A percentile compares a stretch with the other conserved stretches of the same genome.
Evolutionary conservation across 2,113 vertebrate genomes (phyloP).

Genomic region (Melanerpes formicivorus): DNA sequence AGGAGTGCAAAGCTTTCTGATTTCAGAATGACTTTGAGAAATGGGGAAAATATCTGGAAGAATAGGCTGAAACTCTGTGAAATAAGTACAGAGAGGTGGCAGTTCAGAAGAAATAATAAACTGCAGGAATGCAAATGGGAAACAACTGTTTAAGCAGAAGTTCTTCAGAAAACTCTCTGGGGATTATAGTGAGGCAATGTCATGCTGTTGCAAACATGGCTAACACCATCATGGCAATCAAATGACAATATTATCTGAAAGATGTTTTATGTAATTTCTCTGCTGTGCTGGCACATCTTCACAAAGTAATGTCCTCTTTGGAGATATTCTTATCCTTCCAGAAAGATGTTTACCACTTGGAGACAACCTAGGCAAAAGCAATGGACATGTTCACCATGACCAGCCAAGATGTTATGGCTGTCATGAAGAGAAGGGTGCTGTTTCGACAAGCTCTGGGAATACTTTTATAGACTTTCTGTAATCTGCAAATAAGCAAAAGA

Average conservation of each 20-base stretch:
- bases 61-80: not conserved
- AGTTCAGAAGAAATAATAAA: constrained; percentile 10
- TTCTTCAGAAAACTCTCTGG: not conserved
- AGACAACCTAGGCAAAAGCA: not conserved
- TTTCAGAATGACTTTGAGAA: not conserved
- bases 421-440: not conserved
- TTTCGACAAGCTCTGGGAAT: not conserved
- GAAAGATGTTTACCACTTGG: not conserved
- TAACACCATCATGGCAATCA: not conserved
- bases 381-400: not conserved
- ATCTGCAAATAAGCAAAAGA: not conserved
- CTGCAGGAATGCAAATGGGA: not conserved
- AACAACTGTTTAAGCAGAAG: not conserved
- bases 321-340: not conserved
- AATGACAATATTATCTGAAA: not conserved
- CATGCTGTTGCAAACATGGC: not conserved
- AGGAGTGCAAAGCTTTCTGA: not conserved
- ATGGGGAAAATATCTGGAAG: not conserved
- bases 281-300: not conserved
- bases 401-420: not conserved
- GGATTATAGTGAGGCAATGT: not conserved
- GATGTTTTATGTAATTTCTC: not conserved
- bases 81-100: not conserved
- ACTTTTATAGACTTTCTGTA: not conserved
- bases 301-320: not conserved